Evolutionary conservation across 2,797 vertebrate species (phyloP), one percentile per base, ranked within the genome.

Genomic region (Carcharodon carcharias): DNA sequence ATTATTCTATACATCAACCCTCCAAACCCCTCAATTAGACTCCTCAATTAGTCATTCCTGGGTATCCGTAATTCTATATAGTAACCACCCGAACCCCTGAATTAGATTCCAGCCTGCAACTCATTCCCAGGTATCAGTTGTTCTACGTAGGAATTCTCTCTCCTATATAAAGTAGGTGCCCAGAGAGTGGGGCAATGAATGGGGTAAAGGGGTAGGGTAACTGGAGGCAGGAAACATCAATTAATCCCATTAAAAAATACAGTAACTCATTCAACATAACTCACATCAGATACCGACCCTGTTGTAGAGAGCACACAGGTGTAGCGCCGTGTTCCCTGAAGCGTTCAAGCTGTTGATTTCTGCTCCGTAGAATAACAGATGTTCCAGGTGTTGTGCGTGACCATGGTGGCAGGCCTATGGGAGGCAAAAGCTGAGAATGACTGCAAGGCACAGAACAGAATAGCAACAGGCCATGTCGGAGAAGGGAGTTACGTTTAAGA

Each of bases 291-390:
- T 63, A 87, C 97, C 80, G 96, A 99, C 99, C 98, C 99, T 99
- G 97, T 99, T 99, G 97, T 99, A 99, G 97, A 99, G 98, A 97
- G 99, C 99, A 97, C 99, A 99, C 97, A 99, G 98, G 98, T 99
- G 99, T 97, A 99, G 98, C 97, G 99, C 99, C 73, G 99, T 99
- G 98, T 99, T 99, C 97, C 99, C 99, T 21, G 99, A 99, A 96
- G 99, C 99, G 89, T 99, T 99, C 98, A 98, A 98, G 97, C 98
- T 98, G 96, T 98, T 98, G 1, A 98, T 98, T 97, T 99, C 99
- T 0, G 98, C 98, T 96, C 99, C 99, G 0, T 99, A 99, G 97
- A 99, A 99, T 67, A 99, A 98, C 96, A 99, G 98, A 97, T 99
- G 99, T 96, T 99, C 99, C 97, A 99, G 97, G 96, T 99, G 99